Evolutionary conservation across 37 sponge, comb jelly and placozoan species (phyloP), one percentile per base, ranked within the genome.

Genomic region (Eunapius fragilis): DNA sequence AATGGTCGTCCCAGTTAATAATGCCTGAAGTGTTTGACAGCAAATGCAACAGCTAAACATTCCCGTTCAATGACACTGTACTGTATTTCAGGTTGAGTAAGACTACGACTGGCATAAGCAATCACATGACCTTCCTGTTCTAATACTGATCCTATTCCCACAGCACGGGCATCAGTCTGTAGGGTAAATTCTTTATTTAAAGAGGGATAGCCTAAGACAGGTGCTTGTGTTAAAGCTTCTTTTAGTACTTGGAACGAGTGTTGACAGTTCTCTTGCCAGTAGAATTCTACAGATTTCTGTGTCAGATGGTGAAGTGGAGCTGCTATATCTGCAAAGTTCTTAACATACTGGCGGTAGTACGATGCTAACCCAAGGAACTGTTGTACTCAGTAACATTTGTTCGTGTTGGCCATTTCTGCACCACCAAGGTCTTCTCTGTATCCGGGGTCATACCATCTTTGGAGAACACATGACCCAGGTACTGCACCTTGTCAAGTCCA

Each of bases 31-130:
- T 82, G 72, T 68, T 70, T 71, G 33, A 70, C 71, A 33, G 71
- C 83, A 71, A 71, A 82, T 31, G 67, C 83, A 26, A 82, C 30
- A 25, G 73, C 72, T 14, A 82, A 70, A 72, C 83, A 82, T 70
- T 82, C 83, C 71, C 74, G 74, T 31, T 82, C 76, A 38, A 84
- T 75, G 35, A 71, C 72, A 75, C 84, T 83, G 73, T 83, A 83
- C 28, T 83, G 79, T 47, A 45, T 84, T 33, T 76, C 76, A 26
- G 75, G 50, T 36, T 11, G 70, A 35, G 25, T 86, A 23, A 49
- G 33, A 34, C 34, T 33, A 7, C 80, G 48, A 78, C 86, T 86
- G 26, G 79, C 78, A 67, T 79, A 86, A 67, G 86, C 79, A 32
- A 78, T 50, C 25, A 80, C 86, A 58, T 14, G 28, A 68, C 69